Base-by-base conservation (phyloP, 2,797 vertebrate species). In the Ctenopoma multispine region DNA sequence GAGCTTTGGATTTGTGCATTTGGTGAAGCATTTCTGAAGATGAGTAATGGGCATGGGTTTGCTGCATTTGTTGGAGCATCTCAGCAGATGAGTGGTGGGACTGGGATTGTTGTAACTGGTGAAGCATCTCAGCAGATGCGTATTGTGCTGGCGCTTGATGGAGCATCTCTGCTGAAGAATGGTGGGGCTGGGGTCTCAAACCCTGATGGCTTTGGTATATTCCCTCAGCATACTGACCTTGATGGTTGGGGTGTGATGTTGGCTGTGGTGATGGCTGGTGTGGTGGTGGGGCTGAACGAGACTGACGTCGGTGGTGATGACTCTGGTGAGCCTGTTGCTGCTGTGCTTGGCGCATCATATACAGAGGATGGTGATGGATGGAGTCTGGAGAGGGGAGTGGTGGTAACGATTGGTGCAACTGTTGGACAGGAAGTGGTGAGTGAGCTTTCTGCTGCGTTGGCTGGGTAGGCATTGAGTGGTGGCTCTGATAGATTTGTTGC, bases 351-450 rank as follows among this genome's bases (percentile, higher is more conserved):
- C 81, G 87, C 78, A 92, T 91, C 79, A 93, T 83, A 43, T 88
- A 92, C 18, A 93, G 63, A 14, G 87, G 77, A 49, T 93, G 79
- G 20, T 79, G 82, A 40, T 89, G 82, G 50, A 70, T 24, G 14
- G 92, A 75, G 46, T 95, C 94, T 40, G 91, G 87, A 44, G 92
- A 92, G 0, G 90, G 90, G 13, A 94, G 66, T 0, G 92, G 90
- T 3, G 94, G 94, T 75, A 94, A 77, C 46, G 94, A 95, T 72
- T 94, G 94, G 78, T 93, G 94, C 46, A 91, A 85, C n/a, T 93
- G 93, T 58, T 93, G 93, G 17, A 90, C 82, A 38, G 87, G 76
- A 38, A 92, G 80, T 17, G 92, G 92, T 1, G 91, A 89, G 63
- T 85, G 88, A 48, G 85, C 29, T 53, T 90, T 87, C 69, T 88